Evolutionary conservation across 1,140 invertebrate species (phyloP), one percentile per base, ranked within the genome.

Genomic region (Bemisia tabaci): DNA sequence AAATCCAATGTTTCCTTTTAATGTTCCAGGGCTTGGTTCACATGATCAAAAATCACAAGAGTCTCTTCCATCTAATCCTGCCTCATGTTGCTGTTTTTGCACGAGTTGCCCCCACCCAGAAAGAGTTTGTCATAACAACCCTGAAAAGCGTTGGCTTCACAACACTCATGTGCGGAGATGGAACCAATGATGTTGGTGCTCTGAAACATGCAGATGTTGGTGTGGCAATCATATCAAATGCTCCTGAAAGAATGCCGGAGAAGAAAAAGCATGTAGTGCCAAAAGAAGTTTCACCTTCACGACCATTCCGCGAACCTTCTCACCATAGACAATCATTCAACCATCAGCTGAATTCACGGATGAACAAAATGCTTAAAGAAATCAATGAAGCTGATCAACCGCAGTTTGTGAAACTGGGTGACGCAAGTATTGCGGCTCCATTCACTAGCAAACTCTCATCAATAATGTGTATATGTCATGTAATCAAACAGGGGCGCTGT

Each of bases 101-200:
- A 1, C 81, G 95, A 72, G 94, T 97, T 74, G 92, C 92, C 17
- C 95, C 95, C 1, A 97, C 97, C 75, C 95, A 98, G 76, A 98
- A 98, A 79, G 97, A 99, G 80, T 90, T 88, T 76, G 90, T 98
- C 1, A 90, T 99, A 58, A 89, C 92, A 1, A 85, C 87, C 12
- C 78, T 98, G 26, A 97, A 97, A 77, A 81, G 84, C 26, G 75
- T 94, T 1, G 97, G 97, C 23, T 96, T 86, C 74, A 83, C 83
- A 1, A 97, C 95, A 0, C 78, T 99, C 0, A 99, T 99, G 97
- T 99, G 97, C 77, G 97, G 97, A n/a, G 97, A 99, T 82, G 97
- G 97, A 68, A 99, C 97, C 1, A 99, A 99, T 80, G 97, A 99
- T 82, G 97, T 99, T 25, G 97, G 97, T n/a, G 97, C 97, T 24